phyloP scores from a whole-genome alignment of 2,113 vertebrate species.

The Dromiciops gliroides region DNA sequence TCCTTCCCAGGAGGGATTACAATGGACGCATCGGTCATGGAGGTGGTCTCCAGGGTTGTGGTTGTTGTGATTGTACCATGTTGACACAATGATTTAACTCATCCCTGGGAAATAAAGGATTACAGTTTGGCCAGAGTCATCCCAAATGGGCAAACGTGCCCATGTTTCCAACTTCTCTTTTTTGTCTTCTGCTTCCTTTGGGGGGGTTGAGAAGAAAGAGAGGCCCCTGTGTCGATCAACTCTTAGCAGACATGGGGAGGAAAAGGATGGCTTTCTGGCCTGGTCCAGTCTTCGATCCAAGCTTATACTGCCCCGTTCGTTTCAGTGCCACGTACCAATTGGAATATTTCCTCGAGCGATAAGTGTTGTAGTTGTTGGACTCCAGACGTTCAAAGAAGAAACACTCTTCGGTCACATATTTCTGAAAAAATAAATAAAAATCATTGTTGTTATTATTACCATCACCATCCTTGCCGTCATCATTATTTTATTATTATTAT shows the following conservation, averaged over 20 bases:
- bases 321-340: slow-evolving; percentile 98
- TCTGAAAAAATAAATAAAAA: slow-evolving; percentile 85
- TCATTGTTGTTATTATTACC: not conserved
- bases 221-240: slow-evolving; percentile 81
- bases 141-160: slow-evolving; percentile 59
- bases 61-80: slow-evolving; percentile 54
- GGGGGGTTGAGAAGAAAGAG: not conserved
- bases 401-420: slow-evolving; percentile 95
- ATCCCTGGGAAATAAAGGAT: slow-evolving; percentile 17
- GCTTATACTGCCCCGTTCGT: slow-evolving; percentile 96
- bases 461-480: too few species aligned
- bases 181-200: slow-evolving; percentile 7
- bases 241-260: slow-evolving; percentile 96
- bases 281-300: slow-evolving; percentile 92
- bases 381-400: slow-evolving; percentile 96
- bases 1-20: slow-evolving; percentile 46
- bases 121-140: not conserved
- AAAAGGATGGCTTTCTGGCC: slow-evolving; percentile 99
- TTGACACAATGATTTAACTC: slow-evolving; percentile 56
- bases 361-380: slow-evolving; percentile 99
- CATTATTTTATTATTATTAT: too few species aligned
- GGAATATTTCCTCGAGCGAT: slow-evolving; percentile 95
- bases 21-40: not conserved
- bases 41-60: slow-evolving; percentile 31
- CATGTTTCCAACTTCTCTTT: slow-evolving; percentile 49